Conservation (phyloP, 2,888 invertebrate species). For the Ophraella communa region DNA sequence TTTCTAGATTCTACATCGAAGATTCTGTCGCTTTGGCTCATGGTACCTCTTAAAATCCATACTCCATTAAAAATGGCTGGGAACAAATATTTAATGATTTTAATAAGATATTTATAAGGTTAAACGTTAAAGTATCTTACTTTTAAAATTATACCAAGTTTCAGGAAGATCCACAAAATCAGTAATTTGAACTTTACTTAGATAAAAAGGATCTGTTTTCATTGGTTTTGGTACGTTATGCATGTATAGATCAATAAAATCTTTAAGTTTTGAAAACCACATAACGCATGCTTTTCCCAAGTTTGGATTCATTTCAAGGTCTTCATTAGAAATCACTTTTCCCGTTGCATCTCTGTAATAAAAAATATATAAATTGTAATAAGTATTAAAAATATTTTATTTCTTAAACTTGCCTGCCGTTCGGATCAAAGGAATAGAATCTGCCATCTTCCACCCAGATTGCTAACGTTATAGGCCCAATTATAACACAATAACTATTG, state of each 20-base stretch:
- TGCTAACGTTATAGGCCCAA: slow-evolving; percentile 57
- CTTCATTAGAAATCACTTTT: slow-evolving; percentile 18
- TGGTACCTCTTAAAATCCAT: slow-evolving; percentile 58
- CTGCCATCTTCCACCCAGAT: slow-evolving; percentile 58
- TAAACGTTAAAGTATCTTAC: slow-evolving; percentile 41
- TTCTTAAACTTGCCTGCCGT: slow-evolving; percentile 45
- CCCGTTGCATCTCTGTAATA: slow-evolving; percentile 54
- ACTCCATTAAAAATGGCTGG: slow-evolving; percentile 36
- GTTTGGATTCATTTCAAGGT: slow-evolving; percentile 37
- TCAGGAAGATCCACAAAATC: slow-evolving; percentile 52
- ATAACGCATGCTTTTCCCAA: slow-evolving; percentile 57
- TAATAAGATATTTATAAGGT: neutral
- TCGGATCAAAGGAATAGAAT: slow-evolving; percentile 61
- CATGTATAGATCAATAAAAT: slow-evolving; percentile 56
- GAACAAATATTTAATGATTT: slow-evolving; percentile 10
- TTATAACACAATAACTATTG: slow-evolving; percentile 54
- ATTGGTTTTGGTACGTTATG: slow-evolving; percentile 50
- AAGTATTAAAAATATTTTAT: neutral
- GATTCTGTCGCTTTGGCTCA: slow-evolving; percentile 51
- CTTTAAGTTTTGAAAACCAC: slow-evolving; percentile 53
- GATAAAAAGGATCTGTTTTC: slow-evolving; percentile 42
- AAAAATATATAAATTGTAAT: neutral
- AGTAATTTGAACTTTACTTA: slow-evolving; percentile 54
- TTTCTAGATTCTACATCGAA: slow-evolving; percentile 57
- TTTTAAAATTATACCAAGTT: slow-evolving; percentile 56